Percentiles rank a stretch among this genome's conserved stretches.
phyloP scores from a whole-genome alignment of 2,888 invertebrate genomes.

The Lumbricus terrestris region DNA sequence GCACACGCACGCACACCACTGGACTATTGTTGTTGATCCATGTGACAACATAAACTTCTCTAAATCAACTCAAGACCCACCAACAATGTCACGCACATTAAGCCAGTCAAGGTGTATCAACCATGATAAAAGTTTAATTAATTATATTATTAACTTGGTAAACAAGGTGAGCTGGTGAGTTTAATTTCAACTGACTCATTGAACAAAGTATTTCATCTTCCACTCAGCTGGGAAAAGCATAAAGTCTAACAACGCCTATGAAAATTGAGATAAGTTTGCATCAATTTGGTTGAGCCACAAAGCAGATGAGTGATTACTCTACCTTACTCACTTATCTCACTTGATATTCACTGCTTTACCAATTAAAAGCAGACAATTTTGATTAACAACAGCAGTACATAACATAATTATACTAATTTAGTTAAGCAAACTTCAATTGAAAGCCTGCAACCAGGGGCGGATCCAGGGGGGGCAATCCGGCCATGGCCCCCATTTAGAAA shows the following conservation, averaged over 20 bases:
- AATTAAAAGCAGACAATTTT: not conserved
- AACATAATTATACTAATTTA: not conserved
- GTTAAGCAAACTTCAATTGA: not conserved
- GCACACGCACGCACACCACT: too few relatives aligned
- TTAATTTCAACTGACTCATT: not conserved
- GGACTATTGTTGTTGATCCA: too few relatives aligned
- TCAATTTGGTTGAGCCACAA: not conserved
- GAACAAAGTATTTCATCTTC: not conserved
- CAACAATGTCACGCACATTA: not conserved
- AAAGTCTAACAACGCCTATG: not conserved
- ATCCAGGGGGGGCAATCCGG: too few relatives aligned
- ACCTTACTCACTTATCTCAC: not conserved
- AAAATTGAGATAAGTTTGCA: not conserved
- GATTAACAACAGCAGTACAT: too few relatives aligned
- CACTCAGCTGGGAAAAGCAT: not conserved
- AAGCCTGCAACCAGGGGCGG: too few relatives aligned
- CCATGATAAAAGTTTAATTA: not conserved
- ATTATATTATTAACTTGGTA: not conserved
- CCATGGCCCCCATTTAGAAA: too few relatives aligned
- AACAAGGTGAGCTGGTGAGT: too few relatives aligned
- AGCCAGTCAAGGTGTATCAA: not conserved
- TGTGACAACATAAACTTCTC: too few relatives aligned
- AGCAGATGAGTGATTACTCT: not conserved
- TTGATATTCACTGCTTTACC: not conserved
- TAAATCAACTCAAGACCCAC: too few relatives aligned